phyloP scores from a whole-genome alignment of 2,797 vertebrate genomes.

The Spea hammondii region DNA sequence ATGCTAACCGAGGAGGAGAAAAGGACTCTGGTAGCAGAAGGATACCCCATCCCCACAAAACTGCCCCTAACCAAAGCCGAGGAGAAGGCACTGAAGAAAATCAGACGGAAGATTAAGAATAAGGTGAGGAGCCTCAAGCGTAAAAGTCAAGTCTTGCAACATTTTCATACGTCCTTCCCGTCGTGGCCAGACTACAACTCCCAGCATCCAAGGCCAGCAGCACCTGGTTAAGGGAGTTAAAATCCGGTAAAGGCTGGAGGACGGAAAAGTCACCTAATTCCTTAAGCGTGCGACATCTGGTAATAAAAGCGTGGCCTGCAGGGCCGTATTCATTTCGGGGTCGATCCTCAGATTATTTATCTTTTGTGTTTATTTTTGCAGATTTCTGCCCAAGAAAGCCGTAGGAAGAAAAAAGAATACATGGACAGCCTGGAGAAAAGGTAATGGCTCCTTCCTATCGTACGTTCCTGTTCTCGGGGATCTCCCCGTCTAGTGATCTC shows the following conservation, averaged over 20 bases:
- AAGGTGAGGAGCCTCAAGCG: constrained; percentile 72
- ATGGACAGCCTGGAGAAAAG: constrained; percentile 98
- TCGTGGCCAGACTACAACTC: too few relatives aligned
- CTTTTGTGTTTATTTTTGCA: constrained; percentile 56
- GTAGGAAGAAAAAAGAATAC: constrained; percentile 99
- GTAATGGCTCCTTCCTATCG: constrained; percentile 67
- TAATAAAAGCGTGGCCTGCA: too few relatives aligned
- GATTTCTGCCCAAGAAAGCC: constrained; percentile 98
- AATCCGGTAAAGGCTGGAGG: too few relatives aligned
- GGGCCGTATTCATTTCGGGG: too few relatives aligned
- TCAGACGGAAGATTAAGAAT: constrained; percentile 97
- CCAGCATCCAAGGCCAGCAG: too few relatives aligned
- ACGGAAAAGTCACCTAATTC: background rate
- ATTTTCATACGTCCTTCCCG: too few relatives aligned
- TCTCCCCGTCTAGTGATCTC: too few relatives aligned
- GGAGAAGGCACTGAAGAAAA: constrained; percentile 97
- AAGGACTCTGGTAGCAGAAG: constrained; percentile 91
- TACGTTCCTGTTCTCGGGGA: too few relatives aligned
- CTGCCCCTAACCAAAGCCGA: constrained; percentile 93
- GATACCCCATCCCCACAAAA: constrained; percentile 94
- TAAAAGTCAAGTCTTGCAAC: background rate
- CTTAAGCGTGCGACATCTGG: too few relatives aligned
- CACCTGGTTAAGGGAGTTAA: too few relatives aligned
- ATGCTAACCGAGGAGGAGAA: constrained; percentile 96
- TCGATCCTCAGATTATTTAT: background rate